Percentiles rank a stretch among this genome's conserved stretches.
Conservation (phyloP, 2,113 vertebrate genomes). For the Elephantulus edwardii region DNA sequence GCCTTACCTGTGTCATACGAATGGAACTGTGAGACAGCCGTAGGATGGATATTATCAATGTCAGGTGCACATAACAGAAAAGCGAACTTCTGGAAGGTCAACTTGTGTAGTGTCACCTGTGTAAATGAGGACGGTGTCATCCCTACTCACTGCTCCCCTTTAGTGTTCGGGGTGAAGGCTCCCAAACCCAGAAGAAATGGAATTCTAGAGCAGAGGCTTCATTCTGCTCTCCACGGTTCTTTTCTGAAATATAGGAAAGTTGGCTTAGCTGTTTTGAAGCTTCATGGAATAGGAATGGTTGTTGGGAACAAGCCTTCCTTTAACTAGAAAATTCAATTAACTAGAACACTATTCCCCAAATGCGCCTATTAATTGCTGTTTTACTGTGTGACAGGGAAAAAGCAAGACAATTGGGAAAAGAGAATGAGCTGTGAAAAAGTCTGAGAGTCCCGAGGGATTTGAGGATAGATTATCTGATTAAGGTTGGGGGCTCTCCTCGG, state of each 20-base stretch:
- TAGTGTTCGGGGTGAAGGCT: not conserved
- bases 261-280: conserved; percentile 37
- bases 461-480: conserved; percentile 21
- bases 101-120: not conserved
- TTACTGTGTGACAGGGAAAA: not conserved
- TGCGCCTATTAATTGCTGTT: not conserved
- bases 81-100: not conserved
- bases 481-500: not conserved
- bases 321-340: conserved; percentile 52
- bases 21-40: not conserved
- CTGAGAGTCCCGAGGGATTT: not conserved
- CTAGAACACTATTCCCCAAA: conserved; percentile 13
- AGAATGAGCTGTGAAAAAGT: not conserved
- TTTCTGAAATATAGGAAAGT: not conserved
- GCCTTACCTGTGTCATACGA: not conserved
- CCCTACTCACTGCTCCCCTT: not conserved
- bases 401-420: not conserved
- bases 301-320: conserved; percentile 32
- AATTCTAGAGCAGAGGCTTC: not conserved
- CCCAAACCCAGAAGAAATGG: not conserved
- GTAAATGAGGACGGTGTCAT: not conserved
- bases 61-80: not conserved
- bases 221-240: not conserved
- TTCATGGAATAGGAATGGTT: not conserved
- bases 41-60: not conserved